Base-by-base conservation (phyloP, 2,888 invertebrate genomes). In the Andrena praecox region DNA sequence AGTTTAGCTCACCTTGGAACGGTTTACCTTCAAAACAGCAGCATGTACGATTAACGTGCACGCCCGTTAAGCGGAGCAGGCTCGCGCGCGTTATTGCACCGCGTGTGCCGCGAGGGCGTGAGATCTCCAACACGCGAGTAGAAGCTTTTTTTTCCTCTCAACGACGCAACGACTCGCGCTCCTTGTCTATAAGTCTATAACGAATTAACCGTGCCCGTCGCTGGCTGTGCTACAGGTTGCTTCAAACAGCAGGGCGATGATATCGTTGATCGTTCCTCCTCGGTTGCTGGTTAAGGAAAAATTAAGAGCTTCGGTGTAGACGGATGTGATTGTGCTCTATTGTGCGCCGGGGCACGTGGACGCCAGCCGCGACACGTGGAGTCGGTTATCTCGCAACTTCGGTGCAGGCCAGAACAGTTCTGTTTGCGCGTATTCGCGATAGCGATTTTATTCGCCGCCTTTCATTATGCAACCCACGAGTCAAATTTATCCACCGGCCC, bases 1-100 rank as follows among this genome's bases (percentile, higher is more conserved):
- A 56, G 80, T 85, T 84, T 79, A 78, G 75, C 60, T 89, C 77
- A 85, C 89, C 89, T 89, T 89, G 89, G 62, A 84, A 85, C 78
- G 79, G 82, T 89, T 89, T 89, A 85, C 82, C 86, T 89, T 84
- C 77, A 69, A 80, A 89, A 87, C 89, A 81, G 68, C 77, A 60
- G 70, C 81, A 76, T 60, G 86, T 27, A 73, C 82, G 77, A 75
- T 80, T 85, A 84, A 84, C 60, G 35, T 50, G 62, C 48, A 35
- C 20, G 64, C 66, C 42, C 66, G 71, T 76, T 69, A 66, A 70
- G 70, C 42, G 50, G 52, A 63, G 59, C 60, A n/a, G 64, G 71
- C 52, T 72, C 56, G 59, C 52, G n/a, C 59, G 67, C 59, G 66
- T 72, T 72, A 75, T 66, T 73, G 68, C 71, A 3, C 16, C 42